Evolutionary conservation across 92 coral and sea anemone species (phyloP), one percentile per base, ranked within the genome.

Genomic region (Hydrozoanthus gracilis): DNA sequence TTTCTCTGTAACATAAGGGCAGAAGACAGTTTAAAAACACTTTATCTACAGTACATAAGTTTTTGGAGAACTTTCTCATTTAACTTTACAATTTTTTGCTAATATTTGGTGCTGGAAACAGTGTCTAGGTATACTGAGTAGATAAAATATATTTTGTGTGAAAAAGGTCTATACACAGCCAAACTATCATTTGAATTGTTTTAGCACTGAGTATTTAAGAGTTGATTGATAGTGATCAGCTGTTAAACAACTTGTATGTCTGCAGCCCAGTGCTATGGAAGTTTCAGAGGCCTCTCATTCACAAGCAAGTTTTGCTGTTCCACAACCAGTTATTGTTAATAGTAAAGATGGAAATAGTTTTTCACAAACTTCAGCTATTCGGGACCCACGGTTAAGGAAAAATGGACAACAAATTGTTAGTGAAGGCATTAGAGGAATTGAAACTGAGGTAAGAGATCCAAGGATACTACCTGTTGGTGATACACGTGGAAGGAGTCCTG

Each of bases 371-470:
- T 66, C 83, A 4, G 73, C 64, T 48, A 93, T 77, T 69, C 92
- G 96, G 86, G 98, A 92, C 76, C 96, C 95, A 14, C 93, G 96
- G 77, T 86, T 92, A 50, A 84, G 94, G 52, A 95, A 85, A 17
- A 88, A 55, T 78, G 96, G 91, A 83, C 98, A 88, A 60, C 88
- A 83, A 64, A 90, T 91, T 8, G 84, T 77, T 64, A 45, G 17
- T 62, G 44, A 87, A 17, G 76, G 68, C 44, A 58, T 4, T 54
- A 60, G 13, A 15, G 83, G 80, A 55, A 84, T 9, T 47, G 87
- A 76, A 68, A 69, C 39, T 10, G 86, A 87, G 54, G n/a, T 35
- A 11, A 47, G 54, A 51, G 76, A 88, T 79, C 77, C 66, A 73
- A 77, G 47, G 44, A 61, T 74, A 79, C 60, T 8, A 16, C 8